Conservation (phyloP, 2,888 invertebrate genomes). For the Neoaliturus tenellus region DNA sequence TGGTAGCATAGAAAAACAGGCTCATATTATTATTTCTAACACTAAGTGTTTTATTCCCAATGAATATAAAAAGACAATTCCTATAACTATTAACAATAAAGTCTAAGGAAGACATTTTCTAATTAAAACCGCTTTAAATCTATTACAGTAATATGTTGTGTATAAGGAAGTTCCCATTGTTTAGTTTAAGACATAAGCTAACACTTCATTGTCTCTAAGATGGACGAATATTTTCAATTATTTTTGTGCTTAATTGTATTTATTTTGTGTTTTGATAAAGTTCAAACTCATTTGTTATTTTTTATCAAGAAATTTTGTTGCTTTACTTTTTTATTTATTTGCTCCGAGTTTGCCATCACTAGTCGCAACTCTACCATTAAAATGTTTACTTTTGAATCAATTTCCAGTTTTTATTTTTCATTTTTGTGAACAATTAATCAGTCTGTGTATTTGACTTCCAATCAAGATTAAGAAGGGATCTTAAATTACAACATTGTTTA, state of each 20-base stretch:
- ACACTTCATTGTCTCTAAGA: background rate
- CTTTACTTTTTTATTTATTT: background rate
- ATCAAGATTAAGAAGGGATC: background rate
- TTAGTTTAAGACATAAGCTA: constrained; percentile 1
- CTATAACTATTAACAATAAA: background rate
- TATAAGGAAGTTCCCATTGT: background rate
- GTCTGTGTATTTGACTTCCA: background rate
- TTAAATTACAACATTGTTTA: background rate
- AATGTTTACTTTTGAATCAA: background rate
- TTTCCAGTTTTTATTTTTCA: background rate
- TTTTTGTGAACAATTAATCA: too few relatives aligned
- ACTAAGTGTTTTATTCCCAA: constrained; percentile 3
- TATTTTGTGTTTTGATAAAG: constrained; percentile 6
- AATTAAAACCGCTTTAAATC: background rate
- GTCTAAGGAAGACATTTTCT: constrained; percentile 18
- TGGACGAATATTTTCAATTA: constrained; percentile 12
- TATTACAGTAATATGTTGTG: background rate
- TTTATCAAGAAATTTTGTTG: background rate
- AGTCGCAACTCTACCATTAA: background rate
- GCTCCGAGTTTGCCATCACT: background rate
- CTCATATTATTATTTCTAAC: too few relatives aligned
- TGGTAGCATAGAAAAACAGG: too few relatives aligned
- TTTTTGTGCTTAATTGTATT: background rate
- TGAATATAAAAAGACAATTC: constrained; percentile 21
- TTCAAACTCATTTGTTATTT: background rate